Evolutionary conservation across 53 echinoderm and acorn worm species (phyloP), one percentile per base, ranked within the genome.

Genomic region (Arbacia lixula): DNA sequence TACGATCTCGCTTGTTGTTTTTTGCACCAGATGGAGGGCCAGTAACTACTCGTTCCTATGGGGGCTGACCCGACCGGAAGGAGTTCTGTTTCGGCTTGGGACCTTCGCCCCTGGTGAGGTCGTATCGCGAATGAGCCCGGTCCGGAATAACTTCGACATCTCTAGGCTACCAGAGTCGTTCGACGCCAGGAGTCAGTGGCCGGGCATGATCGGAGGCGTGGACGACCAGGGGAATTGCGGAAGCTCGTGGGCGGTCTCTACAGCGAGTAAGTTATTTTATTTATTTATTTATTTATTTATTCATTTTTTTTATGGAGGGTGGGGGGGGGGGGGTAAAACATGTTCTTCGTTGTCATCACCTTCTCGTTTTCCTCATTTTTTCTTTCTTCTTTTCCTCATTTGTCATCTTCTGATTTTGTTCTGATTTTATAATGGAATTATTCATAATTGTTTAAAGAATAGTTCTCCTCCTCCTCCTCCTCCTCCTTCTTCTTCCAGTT

Each of bases 211-310:
- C 33, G 93, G 85, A 83, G 91, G 69, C 42, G 88, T 93, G 2
- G 60, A 80, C 51, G 95, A 95, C 81, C 95, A 95, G 73, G 95
- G 95, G 19, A 69, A 91, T 58, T 95, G 95, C 69, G 95, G 95
- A 19, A 91, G 91, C 35, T 95, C 95, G 1, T 95, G 95, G 95
- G 95, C 95, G 28, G 72, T 90, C 27, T 95, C 95, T n/a, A 95
- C 95, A 14, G 75, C 88, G 8, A 86, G 95, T 95, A 68, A 86
- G 60, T 69, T 22, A 78, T 35, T 6, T n/a, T n/a, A n/a, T n/a
- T n/a, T n/a, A n/a, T n/a, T n/a, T n/a, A n/a, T n/a, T n/a, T n/a
- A n/a, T n/a, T n/a, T n/a, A n/a, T n/a, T n/a, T n/a, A n/a, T n/a
- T n/a, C n/a, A n/a, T n/a, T n/a, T n/a, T n/a, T n/a, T n/a, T n/a